Evolutionary conservation across 2,797 vertebrate species (phyloP), one percentile per base, ranked within the genome.

Genomic region (Sebastes diploproa): DNA sequence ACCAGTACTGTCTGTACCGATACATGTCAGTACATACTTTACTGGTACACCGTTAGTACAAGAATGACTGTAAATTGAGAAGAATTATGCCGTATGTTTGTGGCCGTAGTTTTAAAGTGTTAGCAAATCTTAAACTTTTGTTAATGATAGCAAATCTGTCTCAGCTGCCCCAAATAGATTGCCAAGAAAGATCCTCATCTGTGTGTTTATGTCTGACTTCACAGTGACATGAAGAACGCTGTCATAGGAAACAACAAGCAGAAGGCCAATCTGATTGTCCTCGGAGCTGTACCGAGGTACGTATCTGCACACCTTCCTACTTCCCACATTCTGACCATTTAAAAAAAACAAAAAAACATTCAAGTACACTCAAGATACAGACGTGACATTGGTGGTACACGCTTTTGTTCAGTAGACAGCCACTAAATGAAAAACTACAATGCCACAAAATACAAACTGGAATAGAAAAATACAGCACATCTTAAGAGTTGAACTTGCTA

Each of bases 171-270:
- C n/a, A 20, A 25, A 46, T 50, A 30, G 52, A 55, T 32, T 1
- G 9, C 18, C 8, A 7, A 27, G 20, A n/a, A 4, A 7, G 4
- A 4, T 66, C 8, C 23, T 66, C 12, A 59, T 56, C 3, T 68
- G 56, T 73, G 8, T 63, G 2, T 38, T 14, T 42, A 2, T 85
- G 56, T 84, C 85, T 94, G 65, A 89, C 89, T 96, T 95, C 84
- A 87, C 95, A 99, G 98, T 95, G 98, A 99, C 95, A 99, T 99
- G 98, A 99, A 99, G 96, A 99, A 99, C 92, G 98, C 98, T 38
- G 98, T 99, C 87, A 99, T 99, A 91, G 98, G 98, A 96, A 99
- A 99, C 96, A 99, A 99, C 96, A 99, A 99, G 94, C 98, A 99
- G 96, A 99, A 99, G 95, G 98, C 98, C 93, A 99, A 99, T 94